Conservation (phyloP, 1,140 invertebrate species). For the Drosophila cardini region DNA sequence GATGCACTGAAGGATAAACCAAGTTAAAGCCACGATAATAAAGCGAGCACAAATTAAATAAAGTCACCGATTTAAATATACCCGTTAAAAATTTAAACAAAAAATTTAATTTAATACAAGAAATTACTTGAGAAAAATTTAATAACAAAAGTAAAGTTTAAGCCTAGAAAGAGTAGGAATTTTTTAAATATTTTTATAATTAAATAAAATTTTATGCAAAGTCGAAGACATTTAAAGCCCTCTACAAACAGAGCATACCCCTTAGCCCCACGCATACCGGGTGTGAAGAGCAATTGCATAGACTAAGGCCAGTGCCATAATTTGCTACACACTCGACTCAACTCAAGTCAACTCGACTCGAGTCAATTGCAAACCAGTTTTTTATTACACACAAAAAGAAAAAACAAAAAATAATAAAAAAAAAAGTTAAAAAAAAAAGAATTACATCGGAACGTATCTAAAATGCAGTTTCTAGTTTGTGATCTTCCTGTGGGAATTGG, state of each 20-base stretch:
- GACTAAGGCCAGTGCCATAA: constrained; percentile 63
- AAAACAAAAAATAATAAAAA: constrained; percentile 2
- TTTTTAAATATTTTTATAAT: no score
- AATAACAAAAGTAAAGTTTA: no score
- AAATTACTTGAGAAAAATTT: no score
- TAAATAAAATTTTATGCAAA: no score
- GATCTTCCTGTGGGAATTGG: constrained; percentile 64
- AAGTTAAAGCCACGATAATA: background rate
- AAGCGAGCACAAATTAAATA: no score
- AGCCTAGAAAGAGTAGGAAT: no score
- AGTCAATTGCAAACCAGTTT: constrained; percentile 51
- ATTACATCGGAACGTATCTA: constrained; percentile 8
- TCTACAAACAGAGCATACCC: background rate
- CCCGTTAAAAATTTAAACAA: no score
- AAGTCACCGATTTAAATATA: no score
- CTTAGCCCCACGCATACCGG: constrained; percentile 15
- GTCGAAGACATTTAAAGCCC: no score
- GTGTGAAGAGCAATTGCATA: constrained; percentile 43
- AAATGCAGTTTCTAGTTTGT: constrained; percentile 62
- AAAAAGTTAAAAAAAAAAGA: constrained; percentile 18
- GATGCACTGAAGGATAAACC: constrained; percentile 63
- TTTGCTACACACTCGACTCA: constrained; percentile 28
- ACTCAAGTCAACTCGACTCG: background rate
- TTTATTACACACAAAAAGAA: constrained; percentile 10
- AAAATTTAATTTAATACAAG: no score